Evolutionary conservation across 2,888 invertebrate species (phyloP).

Genomic region (Conchocele bisecta): DNA sequence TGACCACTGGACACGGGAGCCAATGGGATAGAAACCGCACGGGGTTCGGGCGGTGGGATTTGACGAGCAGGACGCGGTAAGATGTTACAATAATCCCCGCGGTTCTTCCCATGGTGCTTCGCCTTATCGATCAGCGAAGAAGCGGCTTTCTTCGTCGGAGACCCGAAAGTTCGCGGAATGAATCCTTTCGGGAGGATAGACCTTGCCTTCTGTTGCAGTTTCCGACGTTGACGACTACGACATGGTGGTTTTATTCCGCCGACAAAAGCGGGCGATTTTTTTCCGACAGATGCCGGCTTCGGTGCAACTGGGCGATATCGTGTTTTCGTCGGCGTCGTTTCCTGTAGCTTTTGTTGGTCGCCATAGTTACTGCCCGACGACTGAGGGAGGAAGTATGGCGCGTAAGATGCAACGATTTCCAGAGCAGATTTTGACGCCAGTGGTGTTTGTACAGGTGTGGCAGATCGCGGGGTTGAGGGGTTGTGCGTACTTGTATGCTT

Average conservation of each 20-base stretch:
- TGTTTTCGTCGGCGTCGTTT: conserved; percentile 65
- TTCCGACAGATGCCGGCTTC: conserved; percentile 35
- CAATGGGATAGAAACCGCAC: background rate
- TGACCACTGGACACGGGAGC: background rate
- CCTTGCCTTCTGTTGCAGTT: conserved; percentile 70
- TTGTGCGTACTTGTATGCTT: no score
- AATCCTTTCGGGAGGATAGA: conserved; percentile 79
- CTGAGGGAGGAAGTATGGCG: conserved; percentile 57
- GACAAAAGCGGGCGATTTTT: conserved; percentile 41
- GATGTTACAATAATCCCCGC: background rate
- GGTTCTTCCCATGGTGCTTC: conserved; percentile 26
- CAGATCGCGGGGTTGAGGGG: no score
- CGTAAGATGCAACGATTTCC: conserved; percentile 66
- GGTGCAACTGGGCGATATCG: conserved; percentile 56
- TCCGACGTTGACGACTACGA: conserved; percentile 62
- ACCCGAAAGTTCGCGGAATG: conserved; percentile 66
- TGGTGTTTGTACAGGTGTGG: no score
- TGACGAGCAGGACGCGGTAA: conserved; percentile 10
- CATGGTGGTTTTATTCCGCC: conserved; percentile 9
- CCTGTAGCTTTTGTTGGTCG: conserved; percentile 33
- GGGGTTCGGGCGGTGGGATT: conserved; percentile 20
- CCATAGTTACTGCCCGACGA: background rate
- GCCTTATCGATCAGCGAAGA: conserved; percentile 63
- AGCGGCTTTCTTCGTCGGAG: conserved; percentile 79
- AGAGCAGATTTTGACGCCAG: conserved; percentile 56